Evolutionary conservation across 2,888 invertebrate species (phyloP), one percentile per base, ranked within the genome.

Genomic region (Actias luna): DNA sequence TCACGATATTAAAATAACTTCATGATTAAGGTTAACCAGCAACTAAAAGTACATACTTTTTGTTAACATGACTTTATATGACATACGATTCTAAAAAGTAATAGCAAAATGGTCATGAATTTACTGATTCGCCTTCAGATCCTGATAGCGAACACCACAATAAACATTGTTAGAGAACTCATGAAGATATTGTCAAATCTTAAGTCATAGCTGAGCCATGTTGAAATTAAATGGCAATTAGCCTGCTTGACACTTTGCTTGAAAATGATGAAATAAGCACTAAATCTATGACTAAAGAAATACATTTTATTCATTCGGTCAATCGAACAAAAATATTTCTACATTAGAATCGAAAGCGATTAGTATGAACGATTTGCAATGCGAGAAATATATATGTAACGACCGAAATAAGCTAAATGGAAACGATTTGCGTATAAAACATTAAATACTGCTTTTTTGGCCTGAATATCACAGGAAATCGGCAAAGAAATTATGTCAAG

Each of bases 371-470:
- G 2, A 55, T 29, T 55, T 29, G 55, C 55, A 22, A 55, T n/a
- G 16, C 29, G 29, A 29, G 16, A 16, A n/a, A 16, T 55, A 55
- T 25, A 27, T n/a, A 29, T 29, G 29, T 16, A 42, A 4, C 29
- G n/a, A n/a, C 55, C 55, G 29, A 55, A 29, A 55, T 55, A 55
- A 29, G 29, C 29, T 55, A 55, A 52, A 29, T 55, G 29, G 55
- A 55, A 27, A 22, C 22, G 46, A 12, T 46, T 46, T 25, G 46
- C 46, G 22, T 46, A 22, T 46, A 22, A 8, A 46, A 55, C 55
- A 55, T 55, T 29, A 29, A 55, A 55, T 55, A 55, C 18, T 14
- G 55, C 55, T 55, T 55, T 55, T 55, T 55, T 18, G 55, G 27
- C 55, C 55, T 55, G n/a, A 29, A 18, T 55, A 10, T 55, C 29